A percentile compares a stretch with the other conserved stretches of the same genome.
These are phyloP conservation scores for Aviceda subcristata DNA, from an alignment of 2,113 vertebrate species.

Conservation along the genomic window DNA sequence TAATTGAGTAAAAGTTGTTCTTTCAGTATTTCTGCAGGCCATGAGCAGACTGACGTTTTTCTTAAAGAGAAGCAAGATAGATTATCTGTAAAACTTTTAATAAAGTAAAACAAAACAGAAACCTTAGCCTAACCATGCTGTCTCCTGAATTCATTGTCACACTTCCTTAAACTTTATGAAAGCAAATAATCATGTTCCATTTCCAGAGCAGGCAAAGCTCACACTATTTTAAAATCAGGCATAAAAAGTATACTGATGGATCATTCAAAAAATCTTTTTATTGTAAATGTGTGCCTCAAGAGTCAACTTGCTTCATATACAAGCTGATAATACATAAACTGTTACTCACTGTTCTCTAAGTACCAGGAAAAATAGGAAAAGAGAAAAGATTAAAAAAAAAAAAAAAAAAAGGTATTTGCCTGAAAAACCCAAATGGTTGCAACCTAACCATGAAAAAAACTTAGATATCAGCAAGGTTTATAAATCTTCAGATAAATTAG, in stretches of 20 bases:
- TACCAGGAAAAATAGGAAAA: background rate
- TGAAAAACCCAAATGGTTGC: background rate
- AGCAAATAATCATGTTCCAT: background rate
- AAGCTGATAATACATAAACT: background rate
- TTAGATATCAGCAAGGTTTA: background rate
- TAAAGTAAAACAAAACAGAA: background rate
- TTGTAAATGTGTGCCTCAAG: background rate
- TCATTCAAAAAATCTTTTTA: background rate
- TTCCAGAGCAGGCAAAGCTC: background rate
- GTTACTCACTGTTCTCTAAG: background rate
- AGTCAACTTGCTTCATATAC: background rate
- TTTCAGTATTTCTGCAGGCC: background rate
- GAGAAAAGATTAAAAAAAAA: background rate
- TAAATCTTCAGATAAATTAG: background rate
- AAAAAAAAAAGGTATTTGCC: background rate
- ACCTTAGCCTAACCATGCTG: background rate
- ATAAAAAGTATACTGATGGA: background rate
- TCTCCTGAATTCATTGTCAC: background rate
- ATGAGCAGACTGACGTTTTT: background rate
- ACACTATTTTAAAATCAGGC: background rate
- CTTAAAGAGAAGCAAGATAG: background rate
- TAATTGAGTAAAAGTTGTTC: background rate
- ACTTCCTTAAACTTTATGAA: background rate
- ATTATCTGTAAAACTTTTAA: background rate
- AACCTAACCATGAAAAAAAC: background rate